Conservation (phyloP, 2,797 vertebrate species). For the Rhyacichthys aspro region DNA sequence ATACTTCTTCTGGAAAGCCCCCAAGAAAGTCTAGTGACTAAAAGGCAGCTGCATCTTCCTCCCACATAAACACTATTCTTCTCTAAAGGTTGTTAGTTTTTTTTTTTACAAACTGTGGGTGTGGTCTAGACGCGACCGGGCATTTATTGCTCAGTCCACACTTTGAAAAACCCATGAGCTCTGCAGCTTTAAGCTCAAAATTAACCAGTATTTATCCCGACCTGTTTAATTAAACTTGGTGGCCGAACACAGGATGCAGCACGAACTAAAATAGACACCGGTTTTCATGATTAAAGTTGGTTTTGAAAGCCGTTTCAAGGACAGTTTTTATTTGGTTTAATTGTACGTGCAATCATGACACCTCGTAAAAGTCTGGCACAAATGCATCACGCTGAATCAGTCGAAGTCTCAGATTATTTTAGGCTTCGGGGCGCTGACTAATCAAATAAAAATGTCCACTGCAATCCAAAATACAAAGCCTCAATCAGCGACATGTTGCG, state of each 20-base stretch:
- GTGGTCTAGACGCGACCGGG: neutral
- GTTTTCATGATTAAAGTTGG: slow-evolving; percentile 46
- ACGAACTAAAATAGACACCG: slow-evolving; percentile 55
- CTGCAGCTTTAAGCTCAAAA: slow-evolving; percentile 4
- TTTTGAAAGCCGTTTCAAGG: slow-evolving; percentile 59
- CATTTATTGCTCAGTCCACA: neutral
- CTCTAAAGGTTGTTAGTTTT: neutral
- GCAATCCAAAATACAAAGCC: slow-evolving; percentile 6
- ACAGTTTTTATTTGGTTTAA: slow-evolving; percentile 65
- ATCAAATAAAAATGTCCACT: slow-evolving; percentile 36
- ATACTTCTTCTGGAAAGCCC: neutral
- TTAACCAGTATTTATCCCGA: slow-evolving; percentile 37
- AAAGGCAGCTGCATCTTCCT: neutral
- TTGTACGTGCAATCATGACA: slow-evolving; percentile 68
- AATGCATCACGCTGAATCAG: slow-evolving; percentile 37
- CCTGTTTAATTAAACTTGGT: slow-evolving; percentile 52
- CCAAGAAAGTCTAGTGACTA: neutral
- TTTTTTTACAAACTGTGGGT: neutral
- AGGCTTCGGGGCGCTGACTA: slow-evolving; percentile 27
- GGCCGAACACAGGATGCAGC: slow-evolving; percentile 57
- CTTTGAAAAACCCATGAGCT: neutral
- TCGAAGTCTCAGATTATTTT: slow-evolving; percentile 43
- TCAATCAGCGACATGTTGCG: slow-evolving; percentile 12
- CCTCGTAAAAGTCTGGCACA: slow-evolving; percentile 62
- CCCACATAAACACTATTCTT: neutral